Conservation (phyloP, 2,797 vertebrate species). For the Cossypha polioptera region DNA sequence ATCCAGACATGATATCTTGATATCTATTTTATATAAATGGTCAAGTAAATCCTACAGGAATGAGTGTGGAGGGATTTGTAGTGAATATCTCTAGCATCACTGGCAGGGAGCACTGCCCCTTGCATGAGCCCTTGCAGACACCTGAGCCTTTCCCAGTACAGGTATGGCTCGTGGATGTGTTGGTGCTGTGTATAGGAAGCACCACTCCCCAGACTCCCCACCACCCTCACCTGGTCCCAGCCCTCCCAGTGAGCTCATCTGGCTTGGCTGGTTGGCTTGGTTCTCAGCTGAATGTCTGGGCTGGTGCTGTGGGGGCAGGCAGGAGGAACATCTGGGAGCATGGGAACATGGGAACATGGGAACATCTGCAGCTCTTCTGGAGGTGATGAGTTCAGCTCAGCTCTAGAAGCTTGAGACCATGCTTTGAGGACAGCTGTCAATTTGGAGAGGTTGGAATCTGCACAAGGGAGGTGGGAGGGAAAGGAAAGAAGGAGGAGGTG, state of each 20-base stretch:
- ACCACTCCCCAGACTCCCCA: neutral
- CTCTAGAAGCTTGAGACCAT: neutral
- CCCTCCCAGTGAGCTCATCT: neutral
- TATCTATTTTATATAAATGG: neutral
- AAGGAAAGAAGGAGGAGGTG: neutral
- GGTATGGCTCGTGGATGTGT: rapidly evolving
- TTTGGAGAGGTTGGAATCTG: neutral
- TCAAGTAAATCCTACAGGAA: neutral
- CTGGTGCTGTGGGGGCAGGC: neutral
- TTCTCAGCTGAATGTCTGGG: neutral
- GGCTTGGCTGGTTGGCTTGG: neutral
- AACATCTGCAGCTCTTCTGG: neutral
- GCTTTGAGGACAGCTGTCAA: neutral
- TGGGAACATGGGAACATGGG: no score
- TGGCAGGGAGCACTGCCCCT: neutral
- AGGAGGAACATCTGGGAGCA: no score
- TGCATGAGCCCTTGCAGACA: neutral
- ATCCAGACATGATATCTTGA: neutral
- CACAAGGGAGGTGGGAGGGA: neutral
- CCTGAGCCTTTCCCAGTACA: neutral
- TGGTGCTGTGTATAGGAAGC: neutral
- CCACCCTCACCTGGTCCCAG: neutral
- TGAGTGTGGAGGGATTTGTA: neutral
- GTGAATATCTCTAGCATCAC: neutral
- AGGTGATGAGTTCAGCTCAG: neutral